Evolutionary conservation across 1,140 invertebrate genomes (phyloP), one percentile per base, ranked within the genome.

Genomic region (Brachionus manjavacas): DNA sequence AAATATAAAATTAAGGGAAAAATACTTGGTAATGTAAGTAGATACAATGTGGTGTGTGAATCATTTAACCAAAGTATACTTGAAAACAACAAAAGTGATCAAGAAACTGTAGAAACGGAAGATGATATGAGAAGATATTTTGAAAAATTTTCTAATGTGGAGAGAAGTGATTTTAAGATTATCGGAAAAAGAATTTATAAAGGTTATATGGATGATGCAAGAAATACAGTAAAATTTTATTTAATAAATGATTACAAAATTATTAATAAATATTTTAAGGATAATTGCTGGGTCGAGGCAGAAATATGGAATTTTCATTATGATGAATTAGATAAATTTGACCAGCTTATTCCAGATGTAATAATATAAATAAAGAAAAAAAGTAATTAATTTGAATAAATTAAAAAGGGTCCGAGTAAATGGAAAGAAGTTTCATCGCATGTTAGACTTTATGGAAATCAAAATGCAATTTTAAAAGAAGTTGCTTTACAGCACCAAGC

Each of bases 31-130:
- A 16, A 60, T 64, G 76, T 39, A 11, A 60, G 49, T 41, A 4
- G 31, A 39, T 80, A 80, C 20, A 16, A 16, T 60, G 49, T 60
- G 11, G 76, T 31, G 39, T 80, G 76, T 80, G 49, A 60, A 39
- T 60, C 28, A 35, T 80, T 80, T 64, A 80, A 35, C 39, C 28
- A 43, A 11, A n/a, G 12, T 64, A 60, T 60, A 94, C 87, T 91
- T 89, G 28, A 87, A 93, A 25, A 89, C 91, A 85, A 91, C 91
- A 85, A 87, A 87, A 81, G 84, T 90, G 85, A 89, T 90, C 66
- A 91, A 92, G 84, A 91, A 90, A 85, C 9, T 16, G 84, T 89
- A 83, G 86, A 89, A 81, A 87, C 68, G 16, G 55, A 84, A 52
- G 46, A 43, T 66, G 68, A 79, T 41, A 49, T 78, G 41, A 46